Base-by-base conservation (phyloP, 2,888 invertebrate genomes). In the Metallyticus violacea region DNA sequence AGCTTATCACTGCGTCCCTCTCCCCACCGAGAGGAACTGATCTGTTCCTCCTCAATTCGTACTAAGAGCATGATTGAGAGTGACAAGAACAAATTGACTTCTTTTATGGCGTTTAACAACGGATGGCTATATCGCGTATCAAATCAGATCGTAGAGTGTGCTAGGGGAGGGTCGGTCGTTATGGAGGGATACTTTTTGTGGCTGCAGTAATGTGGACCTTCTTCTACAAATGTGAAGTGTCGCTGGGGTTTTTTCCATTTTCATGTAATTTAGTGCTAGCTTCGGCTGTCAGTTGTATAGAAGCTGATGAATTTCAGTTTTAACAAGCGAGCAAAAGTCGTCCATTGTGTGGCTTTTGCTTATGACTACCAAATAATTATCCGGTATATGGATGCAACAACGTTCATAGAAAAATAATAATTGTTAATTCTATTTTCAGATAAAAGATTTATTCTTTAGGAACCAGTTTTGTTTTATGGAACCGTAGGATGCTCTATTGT, bases 1-100 rank as follows among this genome's bases (percentile, higher is more conserved):
- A 62, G 40, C 40, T 62, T 62, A 62, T 62, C 40, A 62, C 15
- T 1, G 3, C 3, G 22, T 22, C 40, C 40, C 22, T 22, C 40
- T 40, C 9, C 40, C n/a, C n/a, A n/a, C n/a, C n/a, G n/a, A n/a
- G n/a, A n/a, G 30, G 30, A 30, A 30, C 30, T 7, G 6, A 30
- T 30, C 30, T 30, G 7, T 5, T 29, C 85, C 30, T 27, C 30
- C 62, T 29, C 29, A 3, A 30, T 30, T 30, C 9, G 30, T 30
- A 77, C 30, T 27, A 1, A 22, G 77, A 29, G 81, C 7, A 40
- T 85, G 87, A 87, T 85, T 81, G 40, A 82, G 79, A 25, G 85
- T 62, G 87, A 87, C 87, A 87, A 78, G 85, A 87, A 85, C 87
- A 85, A 87, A 87, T 87, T 87, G 87, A 87, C 87, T 87, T 85